phyloP scores from a whole-genome alignment of 2,888 invertebrate species.

The Carpatolechia fugitivella region DNA sequence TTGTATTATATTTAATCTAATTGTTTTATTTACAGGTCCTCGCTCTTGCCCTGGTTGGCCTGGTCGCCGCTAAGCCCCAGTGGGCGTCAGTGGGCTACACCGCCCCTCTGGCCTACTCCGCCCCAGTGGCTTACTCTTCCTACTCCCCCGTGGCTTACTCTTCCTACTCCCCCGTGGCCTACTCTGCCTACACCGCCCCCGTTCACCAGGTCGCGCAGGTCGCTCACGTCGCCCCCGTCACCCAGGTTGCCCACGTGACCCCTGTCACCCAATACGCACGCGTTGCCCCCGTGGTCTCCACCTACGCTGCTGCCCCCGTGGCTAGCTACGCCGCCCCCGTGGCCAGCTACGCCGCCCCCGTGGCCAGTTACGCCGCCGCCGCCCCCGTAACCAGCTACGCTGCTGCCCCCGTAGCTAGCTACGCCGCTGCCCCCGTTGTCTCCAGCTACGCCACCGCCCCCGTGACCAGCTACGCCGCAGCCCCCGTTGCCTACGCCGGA shows the following conservation, averaged over 20 bases:
- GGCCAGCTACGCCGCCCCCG: slow-evolving; percentile 12
- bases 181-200: slow-evolving; percentile 12
- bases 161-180: slow-evolving; percentile 10
- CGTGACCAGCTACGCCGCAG: not conserved
- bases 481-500: slow-evolving; percentile 16
- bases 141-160: slow-evolving; percentile 12
- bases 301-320: slow-evolving; percentile 6
- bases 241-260: slow-evolving; percentile 33
- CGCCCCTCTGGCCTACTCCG: slow-evolving; percentile 21
- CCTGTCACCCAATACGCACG: slow-evolving; percentile 26
- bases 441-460: slow-evolving; percentile 13
- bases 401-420: slow-evolving; percentile 11
- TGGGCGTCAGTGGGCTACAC: slow-evolving; percentile 16
- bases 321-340: slow-evolving; percentile 12
- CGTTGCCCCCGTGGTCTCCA: slow-evolving; percentile 21
- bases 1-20: not conserved
- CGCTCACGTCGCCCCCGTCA: slow-evolving; percentile 22
- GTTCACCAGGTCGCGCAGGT: slow-evolving; percentile 26
- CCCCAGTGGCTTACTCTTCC: slow-evolving; percentile 19
- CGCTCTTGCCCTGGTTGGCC: slow-evolving; percentile 23
- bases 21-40: slow-evolving; percentile 15
- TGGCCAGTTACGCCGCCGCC: slow-evolving; percentile 12
- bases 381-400: slow-evolving; percentile 5
- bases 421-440: slow-evolving; percentile 11
- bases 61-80: slow-evolving; percentile 24